These are phyloP conservation scores for Oryzias woworae DNA, from an alignment of 2,113 vertebrate species.

Conservation along the genomic window DNA sequence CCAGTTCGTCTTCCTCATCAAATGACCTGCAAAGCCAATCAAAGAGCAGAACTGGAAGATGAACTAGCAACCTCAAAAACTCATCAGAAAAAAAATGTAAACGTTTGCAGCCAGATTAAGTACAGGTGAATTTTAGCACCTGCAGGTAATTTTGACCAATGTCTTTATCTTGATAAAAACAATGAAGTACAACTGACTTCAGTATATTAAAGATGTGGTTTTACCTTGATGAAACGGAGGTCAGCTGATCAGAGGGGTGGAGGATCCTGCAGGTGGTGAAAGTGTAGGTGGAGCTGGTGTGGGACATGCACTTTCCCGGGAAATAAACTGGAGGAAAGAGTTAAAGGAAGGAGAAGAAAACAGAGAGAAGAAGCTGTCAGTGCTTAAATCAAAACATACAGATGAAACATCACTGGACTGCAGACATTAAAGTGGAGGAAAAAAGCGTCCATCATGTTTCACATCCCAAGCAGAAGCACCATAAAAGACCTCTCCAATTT, in stretches of 20 bases:
- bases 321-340: conserved; percentile 82
- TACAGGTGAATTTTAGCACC: no score
- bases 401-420: background rate
- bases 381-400: conserved; percentile 4
- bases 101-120: no score
- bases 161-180: background rate
- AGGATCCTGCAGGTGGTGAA: conserved; percentile 98
- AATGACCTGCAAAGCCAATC: conserved; percentile 87
- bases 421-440: conserved; percentile 1
- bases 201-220: conserved; percentile 9
- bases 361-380: conserved; percentile 16
- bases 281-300: conserved; percentile 97
- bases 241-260: conserved; percentile 95
- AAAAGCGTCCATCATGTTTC: background rate
- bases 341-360: background rate
- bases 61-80: conserved; percentile 2
- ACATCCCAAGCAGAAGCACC: conserved; percentile 39
- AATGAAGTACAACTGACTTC: background rate
- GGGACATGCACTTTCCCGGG: conserved; percentile 96
- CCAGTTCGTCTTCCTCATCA: conserved; percentile 86
- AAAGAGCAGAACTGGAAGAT: conserved; percentile 50
- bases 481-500: background rate
- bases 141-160: no score
- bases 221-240: conserved; percentile 93
- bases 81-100: background rate